Evolutionary conservation across 2,113 vertebrate genomes (phyloP), one percentile per base, ranked within the genome.

Genomic region (Megaleporinus macrocephalus): DNA sequence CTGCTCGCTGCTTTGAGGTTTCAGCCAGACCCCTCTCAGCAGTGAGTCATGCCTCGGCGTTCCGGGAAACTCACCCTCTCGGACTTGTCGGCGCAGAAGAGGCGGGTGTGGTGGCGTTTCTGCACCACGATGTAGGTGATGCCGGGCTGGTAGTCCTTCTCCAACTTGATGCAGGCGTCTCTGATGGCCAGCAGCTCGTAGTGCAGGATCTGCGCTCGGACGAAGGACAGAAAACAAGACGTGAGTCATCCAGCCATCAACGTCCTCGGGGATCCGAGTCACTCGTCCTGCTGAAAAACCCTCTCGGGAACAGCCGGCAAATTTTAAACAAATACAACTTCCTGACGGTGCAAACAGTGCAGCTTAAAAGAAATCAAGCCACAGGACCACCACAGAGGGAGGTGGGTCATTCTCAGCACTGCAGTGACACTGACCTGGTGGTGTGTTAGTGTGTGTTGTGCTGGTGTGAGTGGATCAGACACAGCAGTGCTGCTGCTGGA

Each of bases 81-180:
- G 57, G 97, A 98, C 88, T 98, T 96, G 90, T 99, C 98, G 47
- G 98, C 97, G 86, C 98, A 99, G 93, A 99, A 99, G 83, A 99
- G 90, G 68, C 98, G 96, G 0, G 98, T 99, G 80, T 99, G 98
- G 92, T 99, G 98, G 82, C 98, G 93, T 88, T 99, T 99, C 92
- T 99, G 98, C 85, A 99, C 98, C 63, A 99, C 98, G 5, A 99
- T 98, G 85, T 99, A 99, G 26, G 98, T 99, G 92, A 99, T 99
- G 86, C 98, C 98, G 26, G 98, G 98, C 92, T 99, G 98, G 90
- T 99, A 99, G 90, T 99, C 98, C 72, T 99, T 99, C 91, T 99
- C 98, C 93, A 99, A 88, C 88, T 98, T 99, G 90, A 99, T 99
- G 91, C 98, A 99, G 69, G 98, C 98, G 80, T 99, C 98, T 90